Evolutionary conservation across 2,113 vertebrate species (phyloP), one percentile per base, ranked within the genome.

Genomic region (Centropus unirufus): DNA sequence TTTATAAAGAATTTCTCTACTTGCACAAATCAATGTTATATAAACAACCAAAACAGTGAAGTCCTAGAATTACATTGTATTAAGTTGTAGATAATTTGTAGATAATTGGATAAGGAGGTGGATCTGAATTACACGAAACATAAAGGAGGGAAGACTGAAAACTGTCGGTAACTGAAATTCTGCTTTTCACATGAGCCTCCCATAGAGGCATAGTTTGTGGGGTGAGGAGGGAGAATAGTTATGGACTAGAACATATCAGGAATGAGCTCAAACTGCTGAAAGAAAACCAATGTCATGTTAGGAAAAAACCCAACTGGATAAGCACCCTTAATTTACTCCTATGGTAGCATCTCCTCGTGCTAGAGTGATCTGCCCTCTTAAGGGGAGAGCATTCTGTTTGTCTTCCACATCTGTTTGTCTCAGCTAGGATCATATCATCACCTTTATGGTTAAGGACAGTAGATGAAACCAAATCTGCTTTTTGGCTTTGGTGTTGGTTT

Each of bases 121-220:
- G 5, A 13, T 39, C 27, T 70, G 64, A 61, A 27, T 0, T 0
- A 24, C 51, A 2, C 27, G 23, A 8, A 21, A 8, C 5, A 30
- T 34, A 86, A 59, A 2, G 5, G 55, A 23, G 22, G 27, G 26
- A 49, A 4, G 16, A 1, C 10, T n/a, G 40, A 5, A 64, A 44
- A 12, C 11, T 32, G 0, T 7, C 14, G 42, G 3, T 61, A 36
- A 20, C 18, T 47, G 24, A 5, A 55, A 83, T 39, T 9, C 30
- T 55, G n/a, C 34, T 79, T 86, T 79, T 64, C 22, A 22, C 8
- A 12, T 36, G 36, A 12, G 17, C 5, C 9, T 63, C 2, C 10
- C 9, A 46, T 74, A 9, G 75, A 52, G 9, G 30, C 12, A 14
- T 11, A 24, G 7, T 23, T 26, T 47, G 21, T 5, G 5, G 5